Percentiles rank a stretch among this genome's conserved stretches.
Conservation (phyloP, 2,888 invertebrate species). For the Alcis repandata region DNA sequence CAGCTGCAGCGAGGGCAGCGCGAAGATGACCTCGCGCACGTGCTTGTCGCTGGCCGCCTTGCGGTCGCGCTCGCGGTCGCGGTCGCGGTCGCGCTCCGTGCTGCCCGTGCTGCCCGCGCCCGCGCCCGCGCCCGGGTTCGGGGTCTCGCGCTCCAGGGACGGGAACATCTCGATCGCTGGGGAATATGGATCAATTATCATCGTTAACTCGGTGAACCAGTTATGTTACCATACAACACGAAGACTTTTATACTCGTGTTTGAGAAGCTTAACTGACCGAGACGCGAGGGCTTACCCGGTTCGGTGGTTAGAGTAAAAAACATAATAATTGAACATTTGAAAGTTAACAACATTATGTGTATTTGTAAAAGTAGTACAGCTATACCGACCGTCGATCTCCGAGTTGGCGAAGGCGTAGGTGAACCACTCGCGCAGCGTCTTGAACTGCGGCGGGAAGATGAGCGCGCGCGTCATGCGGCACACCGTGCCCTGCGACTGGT, state of each 20-base stretch:
- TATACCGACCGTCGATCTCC: slow-evolving; percentile 93
- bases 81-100: slow-evolving; percentile 75
- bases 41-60: slow-evolving; percentile 82
- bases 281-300: no score
- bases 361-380: no score
- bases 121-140: slow-evolving; percentile 78
- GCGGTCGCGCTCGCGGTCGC: slow-evolving; percentile 83
- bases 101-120: slow-evolving; percentile 85
- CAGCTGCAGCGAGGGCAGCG: slow-evolving; percentile 96
- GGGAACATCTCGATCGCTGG: slow-evolving; percentile 96
- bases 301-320: no score
- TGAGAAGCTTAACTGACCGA: no score
- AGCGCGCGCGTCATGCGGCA: slow-evolving; percentile 96
- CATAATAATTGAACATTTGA: no score
- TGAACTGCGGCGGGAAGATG: slow-evolving; percentile 98
- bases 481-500: slow-evolving; percentile 97
- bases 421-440: slow-evolving; percentile 98
- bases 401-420: slow-evolving; percentile 97
- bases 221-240: no score
- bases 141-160: slow-evolving; percentile 91
- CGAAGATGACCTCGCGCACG: slow-evolving; percentile 98
- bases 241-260: no score
- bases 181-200: no score
- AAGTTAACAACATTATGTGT: no score
- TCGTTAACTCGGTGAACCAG: no score